phyloP scores from a whole-genome alignment of 1,140 invertebrate species.

The Cydia fagiglandana region DNA sequence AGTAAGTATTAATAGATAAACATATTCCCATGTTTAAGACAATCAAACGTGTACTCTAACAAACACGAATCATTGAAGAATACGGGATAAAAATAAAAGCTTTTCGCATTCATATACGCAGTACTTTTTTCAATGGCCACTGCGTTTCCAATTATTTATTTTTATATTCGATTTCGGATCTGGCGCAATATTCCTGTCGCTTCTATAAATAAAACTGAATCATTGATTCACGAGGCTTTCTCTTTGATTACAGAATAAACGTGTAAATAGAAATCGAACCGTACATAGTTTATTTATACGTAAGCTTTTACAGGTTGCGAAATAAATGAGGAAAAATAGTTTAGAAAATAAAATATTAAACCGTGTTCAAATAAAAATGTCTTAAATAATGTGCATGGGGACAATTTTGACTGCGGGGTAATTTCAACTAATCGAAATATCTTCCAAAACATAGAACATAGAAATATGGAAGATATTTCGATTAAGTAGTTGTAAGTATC shows the following conservation, averaged over 20 bases:
- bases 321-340: not conserved
- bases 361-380: too few relatives aligned
- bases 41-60: not conserved
- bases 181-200: slow-evolving; percentile 6
- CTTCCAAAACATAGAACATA: too few relatives aligned
- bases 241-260: slow-evolving; percentile 26
- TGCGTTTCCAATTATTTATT: not conserved
- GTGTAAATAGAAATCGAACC: not conserved
- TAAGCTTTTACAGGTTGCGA: not conserved
- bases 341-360: slow-evolving; percentile 5
- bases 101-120: not conserved
- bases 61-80: not conserved
- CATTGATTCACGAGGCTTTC: slow-evolving; percentile 24
- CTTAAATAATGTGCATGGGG: too few relatives aligned
- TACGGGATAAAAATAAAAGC: not conserved
- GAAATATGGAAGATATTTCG: too few relatives aligned
- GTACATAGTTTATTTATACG: slow-evolving; percentile 5
- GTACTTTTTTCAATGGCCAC: not conserved
- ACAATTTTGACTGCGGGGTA: too few relatives aligned
- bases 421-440: too few relatives aligned
- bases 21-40: too few relatives aligned
- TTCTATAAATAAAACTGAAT: slow-evolving; percentile 18
- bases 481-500: too few relatives aligned
- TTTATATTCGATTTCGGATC: not conserved
- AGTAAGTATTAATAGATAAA: too few relatives aligned